A percentile compares a stretch with the other conserved stretches of the same genome.
Conservation (phyloP, 2,888 invertebrate species). For the Drosophila borealis region DNA sequence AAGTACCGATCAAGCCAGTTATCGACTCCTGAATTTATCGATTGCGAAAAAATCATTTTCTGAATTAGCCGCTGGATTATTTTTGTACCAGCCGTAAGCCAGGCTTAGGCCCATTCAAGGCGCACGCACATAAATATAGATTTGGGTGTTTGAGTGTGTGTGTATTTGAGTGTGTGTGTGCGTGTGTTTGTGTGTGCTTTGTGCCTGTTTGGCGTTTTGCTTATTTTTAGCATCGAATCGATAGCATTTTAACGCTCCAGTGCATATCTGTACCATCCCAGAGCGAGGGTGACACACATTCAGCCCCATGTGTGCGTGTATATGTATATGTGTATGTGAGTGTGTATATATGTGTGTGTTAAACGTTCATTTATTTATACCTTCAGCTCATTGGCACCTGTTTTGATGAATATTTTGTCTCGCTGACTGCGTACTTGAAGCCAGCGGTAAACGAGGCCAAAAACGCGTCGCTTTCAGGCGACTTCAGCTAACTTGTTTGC, state of each 20-base stretch:
- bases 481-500: background rate
- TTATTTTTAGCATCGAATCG: slow-evolving; percentile 75
- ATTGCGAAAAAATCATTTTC: background rate
- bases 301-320: slow-evolving; percentile 9
- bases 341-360: slow-evolving; percentile 2
- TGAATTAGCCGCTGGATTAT: background rate
- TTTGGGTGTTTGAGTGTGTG: background rate
- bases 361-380: slow-evolving; percentile 43
- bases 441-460: background rate
- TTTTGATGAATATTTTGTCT: background rate
- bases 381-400: slow-evolving; percentile 31
- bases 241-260: slow-evolving; percentile 73
- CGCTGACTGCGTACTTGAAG: slow-evolving; percentile 19
- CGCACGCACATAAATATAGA: background rate
- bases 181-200: slow-evolving; percentile 9
- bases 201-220: slow-evolving; percentile 19
- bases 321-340: background rate
- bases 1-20: no score
- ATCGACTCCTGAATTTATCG: background rate
- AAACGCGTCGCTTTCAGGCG: background rate
- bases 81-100: background rate
- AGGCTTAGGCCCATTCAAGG: background rate
- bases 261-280: slow-evolving; percentile 56
- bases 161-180: slow-evolving; percentile 1
- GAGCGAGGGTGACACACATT: slow-evolving; percentile 37